These are phyloP conservation scores for Siniperca knerii DNA, from an alignment of 2,113 vertebrate genomes.

Conservation along the genomic window DNA sequence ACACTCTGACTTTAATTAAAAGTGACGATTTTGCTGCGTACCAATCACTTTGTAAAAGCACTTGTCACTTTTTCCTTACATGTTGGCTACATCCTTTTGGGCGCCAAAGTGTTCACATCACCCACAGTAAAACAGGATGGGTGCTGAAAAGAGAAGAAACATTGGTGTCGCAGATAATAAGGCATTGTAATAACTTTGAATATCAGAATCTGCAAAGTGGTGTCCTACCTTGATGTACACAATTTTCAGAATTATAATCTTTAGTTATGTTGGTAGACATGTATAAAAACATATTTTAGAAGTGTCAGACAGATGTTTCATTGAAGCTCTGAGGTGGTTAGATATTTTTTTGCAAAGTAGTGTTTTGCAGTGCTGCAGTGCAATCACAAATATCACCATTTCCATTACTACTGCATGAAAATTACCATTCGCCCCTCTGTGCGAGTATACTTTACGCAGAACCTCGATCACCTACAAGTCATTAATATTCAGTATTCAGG, in stretches of 20 bases:
- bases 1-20: slow-evolving; percentile 29
- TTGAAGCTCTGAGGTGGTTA: neutral
- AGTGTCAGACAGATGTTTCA: slow-evolving; percentile 33
- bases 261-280: slow-evolving; percentile 16
- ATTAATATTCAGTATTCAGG: slow-evolving; percentile 72
- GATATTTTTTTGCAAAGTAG: slow-evolving; percentile 4
- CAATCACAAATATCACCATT: slow-evolving; percentile 59
- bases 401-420: slow-evolving; percentile 53
- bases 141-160: slow-evolving; percentile 34
- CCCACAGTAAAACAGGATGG: neutral
- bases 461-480: slow-evolving; percentile 52
- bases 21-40: slow-evolving; percentile 8
- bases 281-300: slow-evolving; percentile 26
- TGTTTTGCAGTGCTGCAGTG: slow-evolving; percentile 40
- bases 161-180: slow-evolving; percentile 15
- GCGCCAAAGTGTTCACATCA: slow-evolving; percentile 31
- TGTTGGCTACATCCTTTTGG: slow-evolving; percentile 11
- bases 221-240: neutral
- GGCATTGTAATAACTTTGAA: slow-evolving; percentile 6
- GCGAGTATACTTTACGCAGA: slow-evolving; percentile 52
- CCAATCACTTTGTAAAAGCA: slow-evolving; percentile 37
- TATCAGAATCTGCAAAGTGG: neutral
- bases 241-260: slow-evolving; percentile 1
- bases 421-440: slow-evolving; percentile 52
- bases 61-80: slow-evolving; percentile 35